Evolutionary conservation across 2,797 vertebrate genomes (phyloP).

Genomic region (Eidolon dupreanum): DNA sequence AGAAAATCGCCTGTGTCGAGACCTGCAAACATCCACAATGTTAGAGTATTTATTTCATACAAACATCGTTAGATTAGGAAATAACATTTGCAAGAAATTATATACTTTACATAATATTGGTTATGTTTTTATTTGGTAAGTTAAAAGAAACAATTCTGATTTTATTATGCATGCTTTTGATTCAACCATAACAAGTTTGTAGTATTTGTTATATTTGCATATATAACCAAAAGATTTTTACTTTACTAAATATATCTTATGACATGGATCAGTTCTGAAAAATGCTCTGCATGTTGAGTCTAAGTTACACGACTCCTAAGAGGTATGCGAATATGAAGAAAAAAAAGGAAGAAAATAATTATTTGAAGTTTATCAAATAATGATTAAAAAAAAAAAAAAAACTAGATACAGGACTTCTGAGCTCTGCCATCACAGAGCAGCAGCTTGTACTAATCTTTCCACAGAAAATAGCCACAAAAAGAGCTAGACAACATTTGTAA

Average conservation of each 20-base stretch:
- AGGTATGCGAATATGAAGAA: constrained; percentile 15
- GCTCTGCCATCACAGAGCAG: neutral
- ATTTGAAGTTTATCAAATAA: constrained; percentile 38
- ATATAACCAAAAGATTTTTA: constrained; percentile 37
- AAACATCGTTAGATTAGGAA: neutral
- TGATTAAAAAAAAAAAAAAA: constrained; percentile 18
- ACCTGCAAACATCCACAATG: constrained; percentile 72
- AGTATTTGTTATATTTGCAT: constrained; percentile 21
- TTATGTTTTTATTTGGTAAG: constrained; percentile 21
- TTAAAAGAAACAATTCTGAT: constrained; percentile 40
- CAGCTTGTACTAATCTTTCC: neutral
- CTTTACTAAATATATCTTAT: constrained; percentile 25
- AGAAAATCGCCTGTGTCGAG: constrained; percentile 74
- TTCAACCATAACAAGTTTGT: constrained; percentile 46
- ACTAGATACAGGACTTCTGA: neutral
- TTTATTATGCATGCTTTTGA: constrained; percentile 49
- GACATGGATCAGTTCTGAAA: constrained; percentile 9
- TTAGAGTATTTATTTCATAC: constrained; percentile 62
- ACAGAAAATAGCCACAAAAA: neutral
- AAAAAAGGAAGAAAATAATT: neutral
- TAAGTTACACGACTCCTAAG: neutral
- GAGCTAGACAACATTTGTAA: neutral
- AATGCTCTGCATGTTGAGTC: neutral
- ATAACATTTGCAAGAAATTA: constrained; percentile 30
- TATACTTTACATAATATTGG: constrained; percentile 14